Base-by-base conservation (phyloP, 2,888 invertebrate species). In the Pseudococcus viburni region DNA sequence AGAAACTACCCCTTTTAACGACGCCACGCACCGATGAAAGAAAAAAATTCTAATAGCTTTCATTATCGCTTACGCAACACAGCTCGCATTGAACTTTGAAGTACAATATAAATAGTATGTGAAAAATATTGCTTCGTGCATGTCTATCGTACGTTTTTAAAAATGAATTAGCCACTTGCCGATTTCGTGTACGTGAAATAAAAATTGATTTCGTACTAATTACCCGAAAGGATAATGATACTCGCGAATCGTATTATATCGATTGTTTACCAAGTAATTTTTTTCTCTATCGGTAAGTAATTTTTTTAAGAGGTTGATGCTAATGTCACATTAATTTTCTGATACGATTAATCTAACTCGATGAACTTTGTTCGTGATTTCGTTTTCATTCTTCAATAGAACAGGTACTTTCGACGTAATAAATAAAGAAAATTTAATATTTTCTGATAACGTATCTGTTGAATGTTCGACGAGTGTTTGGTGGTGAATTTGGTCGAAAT, bases 191-290 rank as follows among this genome's bases (percentile, higher is more conserved):
- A 12, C 80, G 39, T 80, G 46, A 15, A 33, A 80, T 26, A 42
- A 80, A 80, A 80, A 80, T 80, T 42, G 80, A 80, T 80, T 19
- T 80, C 39, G n/a, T 42, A 22, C 7, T 80, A 80, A 80, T 42
- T 80, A 80, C n/a, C 4, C 17, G 33, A 42, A 42, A 26, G 17
- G 26, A 80, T 46, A 80, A 80, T 80, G 80, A 80, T 80, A 80
- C 80, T 80, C 17, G 7, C 6, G 46, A 6, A 73, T 39, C 39
- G 4, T 17, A 73, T 15, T 33, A 15, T 80, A 80, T 80, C 46
- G 80, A 80, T 80, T 80, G n/a, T 42, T 39, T 80, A 42, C 42
- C 22, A 42, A 17, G 80, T 80, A 80, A 80, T 80, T 80, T 80
- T 80, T 73, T 26, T 33, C 11, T 59, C 59, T 12, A 33, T 73